These are phyloP conservation scores for Lepetodrilus schrolli DNA, from an alignment of 2,888 invertebrate genomes.

Conservation along the genomic window DNA sequence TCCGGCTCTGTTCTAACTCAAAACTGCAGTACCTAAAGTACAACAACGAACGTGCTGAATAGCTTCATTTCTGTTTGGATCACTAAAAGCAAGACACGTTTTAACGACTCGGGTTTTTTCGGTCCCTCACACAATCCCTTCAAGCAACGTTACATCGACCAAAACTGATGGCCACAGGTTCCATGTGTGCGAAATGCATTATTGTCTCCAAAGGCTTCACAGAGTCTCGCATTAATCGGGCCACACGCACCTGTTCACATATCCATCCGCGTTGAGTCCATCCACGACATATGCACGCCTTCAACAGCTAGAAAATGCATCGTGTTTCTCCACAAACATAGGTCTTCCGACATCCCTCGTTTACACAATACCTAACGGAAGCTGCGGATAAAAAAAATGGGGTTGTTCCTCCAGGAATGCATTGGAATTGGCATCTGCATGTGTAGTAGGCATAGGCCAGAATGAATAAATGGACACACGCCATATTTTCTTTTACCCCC, in stretches of 20 bases:
- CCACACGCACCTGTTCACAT: constrained; percentile 8
- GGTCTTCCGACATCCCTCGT: neutral
- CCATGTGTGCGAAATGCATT: neutral
- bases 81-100: neutral
- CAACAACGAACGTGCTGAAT: no score
- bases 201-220: neutral
- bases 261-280: constrained; percentile 16
- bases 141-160: neutral
- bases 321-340: neutral
- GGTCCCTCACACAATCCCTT: neutral
- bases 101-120: no score
- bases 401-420: no score
- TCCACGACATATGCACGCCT: constrained; percentile 5
- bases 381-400: neutral
- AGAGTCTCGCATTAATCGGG: neutral
- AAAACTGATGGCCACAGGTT: constrained; percentile 10
- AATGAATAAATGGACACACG: no score
- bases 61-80: neutral
- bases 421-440: no score
- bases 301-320: neutral
- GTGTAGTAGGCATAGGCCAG: no score
- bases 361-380: neutral
- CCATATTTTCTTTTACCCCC: no score
- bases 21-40: no score
- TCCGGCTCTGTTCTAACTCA: no score